Percentiles rank a stretch among this genome's conserved stretches.
These are phyloP conservation scores for Microcebus griseorufus DNA, from an alignment of 2,113 vertebrate species.

Conservation along the genomic window DNA sequence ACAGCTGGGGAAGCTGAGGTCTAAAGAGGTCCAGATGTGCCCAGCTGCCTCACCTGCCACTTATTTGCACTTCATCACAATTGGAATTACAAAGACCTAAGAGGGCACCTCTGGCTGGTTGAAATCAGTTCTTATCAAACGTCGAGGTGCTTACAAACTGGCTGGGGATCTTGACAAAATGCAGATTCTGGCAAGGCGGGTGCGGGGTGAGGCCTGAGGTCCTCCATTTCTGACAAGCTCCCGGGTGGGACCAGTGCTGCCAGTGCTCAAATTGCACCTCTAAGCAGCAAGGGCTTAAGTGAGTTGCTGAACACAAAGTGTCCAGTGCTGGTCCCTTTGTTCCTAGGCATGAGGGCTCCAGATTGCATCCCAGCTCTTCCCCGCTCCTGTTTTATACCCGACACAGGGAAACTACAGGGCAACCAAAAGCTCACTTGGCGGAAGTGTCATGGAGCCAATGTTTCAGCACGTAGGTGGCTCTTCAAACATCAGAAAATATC, in stretches of 20 bases:
- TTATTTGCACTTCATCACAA: neutral
- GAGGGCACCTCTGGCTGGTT: neutral
- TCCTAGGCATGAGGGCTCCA: neutral
- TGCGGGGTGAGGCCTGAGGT: neutral
- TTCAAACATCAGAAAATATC: neutral
- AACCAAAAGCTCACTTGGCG: neutral
- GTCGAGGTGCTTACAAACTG: fast-evolving
- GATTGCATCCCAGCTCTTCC: neutral
- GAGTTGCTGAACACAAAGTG: neutral
- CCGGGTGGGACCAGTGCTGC: neutral
- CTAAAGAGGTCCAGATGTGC: neutral
- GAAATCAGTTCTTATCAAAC: neutral
- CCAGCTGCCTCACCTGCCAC: neutral
- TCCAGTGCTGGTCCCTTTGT: neutral
- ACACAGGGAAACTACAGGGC: neutral
- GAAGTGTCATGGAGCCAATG: neutral
- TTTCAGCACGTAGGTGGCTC: neutral
- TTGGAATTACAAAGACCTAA: neutral
- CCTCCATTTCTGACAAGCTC: neutral
- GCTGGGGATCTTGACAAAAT: neutral
- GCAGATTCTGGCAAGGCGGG: neutral
- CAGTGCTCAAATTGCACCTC: fast-evolving
- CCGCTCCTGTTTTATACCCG: neutral
- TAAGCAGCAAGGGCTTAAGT: too few relatives aligned
- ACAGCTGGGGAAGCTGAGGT: neutral